Conservation (phyloP, 2,888 invertebrate genomes). For the Morpho achilles region DNA sequence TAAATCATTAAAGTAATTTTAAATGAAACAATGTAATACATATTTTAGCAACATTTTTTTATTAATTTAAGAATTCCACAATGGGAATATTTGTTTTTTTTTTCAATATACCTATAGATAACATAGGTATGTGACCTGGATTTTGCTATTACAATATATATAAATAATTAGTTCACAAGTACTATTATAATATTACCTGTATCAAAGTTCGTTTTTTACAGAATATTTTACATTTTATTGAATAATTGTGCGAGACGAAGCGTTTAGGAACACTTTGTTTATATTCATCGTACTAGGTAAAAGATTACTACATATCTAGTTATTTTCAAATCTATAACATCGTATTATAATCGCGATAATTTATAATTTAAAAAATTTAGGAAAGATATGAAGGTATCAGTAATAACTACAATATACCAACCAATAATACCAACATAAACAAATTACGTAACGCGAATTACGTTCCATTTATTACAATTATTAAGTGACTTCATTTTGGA, state of each 20-base stretch:
- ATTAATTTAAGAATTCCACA: slow-evolving; percentile 79
- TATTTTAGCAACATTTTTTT: slow-evolving; percentile 80
- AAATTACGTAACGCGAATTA: no score
- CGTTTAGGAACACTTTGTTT: background rate
- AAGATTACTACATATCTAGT: no score
- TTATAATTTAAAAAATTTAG: no score
- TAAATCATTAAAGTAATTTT: slow-evolving; percentile 1
- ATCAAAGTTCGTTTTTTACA: slow-evolving; percentile 38
- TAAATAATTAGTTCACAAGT: slow-evolving; percentile 57
- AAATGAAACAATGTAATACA: slow-evolving; percentile 53
- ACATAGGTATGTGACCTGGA: slow-evolving; percentile 60
- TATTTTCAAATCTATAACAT: no score
- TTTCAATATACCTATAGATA: slow-evolving; percentile 61
- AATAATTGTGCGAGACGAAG: slow-evolving; percentile 24
- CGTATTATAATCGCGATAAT: no score
- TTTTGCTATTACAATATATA: slow-evolving; percentile 38
- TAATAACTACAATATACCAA: no score
- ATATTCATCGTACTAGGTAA: background rate
- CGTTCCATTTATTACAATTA: no score
- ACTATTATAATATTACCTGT: slow-evolving; percentile 57
- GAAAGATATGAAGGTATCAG: no score
- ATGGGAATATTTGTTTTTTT: slow-evolving; percentile 69
- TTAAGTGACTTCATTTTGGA: no score
- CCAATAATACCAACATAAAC: no score
- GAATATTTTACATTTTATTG: slow-evolving; percentile 20